These are phyloP conservation scores for Sclerodermus sp. DNA, from an alignment of 2,888 invertebrate genomes.

Conservation along the genomic window DNA sequence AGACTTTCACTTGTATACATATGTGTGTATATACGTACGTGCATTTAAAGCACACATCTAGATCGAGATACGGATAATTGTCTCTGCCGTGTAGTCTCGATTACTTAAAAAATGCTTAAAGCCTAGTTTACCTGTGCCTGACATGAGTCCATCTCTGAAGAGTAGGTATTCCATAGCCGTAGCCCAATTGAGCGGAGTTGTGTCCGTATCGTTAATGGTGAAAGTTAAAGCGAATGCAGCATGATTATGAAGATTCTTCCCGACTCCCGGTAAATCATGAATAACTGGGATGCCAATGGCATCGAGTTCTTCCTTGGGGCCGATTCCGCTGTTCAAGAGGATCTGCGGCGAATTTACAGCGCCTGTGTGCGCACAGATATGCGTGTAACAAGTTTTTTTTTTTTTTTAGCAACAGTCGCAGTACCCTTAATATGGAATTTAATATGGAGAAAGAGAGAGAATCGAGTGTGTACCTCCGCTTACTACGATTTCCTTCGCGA, in stretches of 20 bases:
- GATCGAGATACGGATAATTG: no score
- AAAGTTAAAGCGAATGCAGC: conserved; percentile 80
- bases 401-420: neutral
- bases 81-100: no score
- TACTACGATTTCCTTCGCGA: conserved; percentile 71
- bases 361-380: no score
- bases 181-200: conserved; percentile 86
- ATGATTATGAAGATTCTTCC: conserved; percentile 83
- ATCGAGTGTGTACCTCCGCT: conserved; percentile 55
- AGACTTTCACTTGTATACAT: no score
- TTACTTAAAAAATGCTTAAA: no score
- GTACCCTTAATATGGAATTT: no score
- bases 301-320: conserved; percentile 72
- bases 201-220: conserved; percentile 81
- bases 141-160: conserved; percentile 86
- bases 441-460: no score
- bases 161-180: conserved; percentile 89
- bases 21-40: no score
- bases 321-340: conserved; percentile 86
- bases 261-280: conserved; percentile 78
- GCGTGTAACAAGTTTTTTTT: neutral
- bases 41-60: no score
- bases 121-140: conserved; percentile 82
- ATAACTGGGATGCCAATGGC: conserved; percentile 66
- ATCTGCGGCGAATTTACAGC: conserved; percentile 94